Percentiles rank a stretch among this genome's conserved stretches.
phyloP scores from a whole-genome alignment of 2,797 vertebrate genomes.

The Rhabdomys pumilio region DNA sequence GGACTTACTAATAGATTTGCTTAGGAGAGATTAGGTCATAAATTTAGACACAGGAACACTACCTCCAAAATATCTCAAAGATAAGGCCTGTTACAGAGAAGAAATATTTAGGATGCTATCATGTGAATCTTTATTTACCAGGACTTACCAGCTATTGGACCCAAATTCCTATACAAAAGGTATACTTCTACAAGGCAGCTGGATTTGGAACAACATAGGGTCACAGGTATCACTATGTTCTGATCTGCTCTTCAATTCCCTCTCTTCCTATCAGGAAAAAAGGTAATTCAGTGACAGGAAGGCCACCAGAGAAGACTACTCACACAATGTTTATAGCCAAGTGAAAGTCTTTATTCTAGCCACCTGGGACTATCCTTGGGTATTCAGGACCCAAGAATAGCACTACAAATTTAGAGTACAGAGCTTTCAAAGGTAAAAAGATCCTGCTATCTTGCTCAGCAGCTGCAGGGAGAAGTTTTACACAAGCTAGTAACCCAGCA shows the following conservation, averaged over 20 bases:
- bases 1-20: neutral
- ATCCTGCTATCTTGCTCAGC: neutral
- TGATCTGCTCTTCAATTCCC: neutral
- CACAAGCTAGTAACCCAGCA: neutral
- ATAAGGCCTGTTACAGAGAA: neutral
- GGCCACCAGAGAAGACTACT: neutral
- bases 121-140: neutral
- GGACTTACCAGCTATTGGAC: neutral
- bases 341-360: neutral
- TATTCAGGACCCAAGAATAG: neutral
- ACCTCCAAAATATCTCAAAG: neutral
- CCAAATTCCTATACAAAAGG: neutral
- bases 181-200: neutral
- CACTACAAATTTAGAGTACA: neutral
- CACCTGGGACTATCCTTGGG: neutral
- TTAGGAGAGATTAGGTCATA: neutral
- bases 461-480: neutral
- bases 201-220: neutral
- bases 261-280: neutral
- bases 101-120: neutral
- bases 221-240: neutral
- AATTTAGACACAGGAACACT: neutral
- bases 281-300: neutral
- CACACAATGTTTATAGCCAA: neutral
- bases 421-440: neutral